Conservation (phyloP, 1,140 invertebrate genomes). For the Sarcophaga bullata region DNA sequence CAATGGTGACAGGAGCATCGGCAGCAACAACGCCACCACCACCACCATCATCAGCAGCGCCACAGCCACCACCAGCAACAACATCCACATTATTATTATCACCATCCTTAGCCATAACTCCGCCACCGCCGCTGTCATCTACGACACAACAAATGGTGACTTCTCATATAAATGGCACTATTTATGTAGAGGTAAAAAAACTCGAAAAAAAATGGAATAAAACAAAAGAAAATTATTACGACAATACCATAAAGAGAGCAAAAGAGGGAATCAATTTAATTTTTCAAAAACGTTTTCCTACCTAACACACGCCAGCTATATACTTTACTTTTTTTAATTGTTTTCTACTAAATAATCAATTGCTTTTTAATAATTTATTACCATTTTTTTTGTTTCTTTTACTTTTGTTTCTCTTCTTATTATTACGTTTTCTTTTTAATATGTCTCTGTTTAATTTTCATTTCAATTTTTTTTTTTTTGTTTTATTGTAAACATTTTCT, state of each 20-base stretch:
- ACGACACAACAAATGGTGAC: background rate
- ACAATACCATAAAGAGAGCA: background rate
- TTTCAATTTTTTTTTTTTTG: background rate
- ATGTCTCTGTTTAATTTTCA: slow-evolving; percentile 13
- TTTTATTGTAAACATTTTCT: background rate
- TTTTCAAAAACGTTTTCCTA: background rate
- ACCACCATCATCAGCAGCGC: slow-evolving; percentile 46
- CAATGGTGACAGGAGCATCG: slow-evolving; percentile 50
- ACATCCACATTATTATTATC: slow-evolving; percentile 46
- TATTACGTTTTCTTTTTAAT: background rate
- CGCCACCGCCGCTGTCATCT: slow-evolving; percentile 41
- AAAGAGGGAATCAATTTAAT: background rate
- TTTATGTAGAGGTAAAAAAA: slow-evolving; percentile 40
- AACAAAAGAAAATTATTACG: background rate
- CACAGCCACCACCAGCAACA: slow-evolving; percentile 50
- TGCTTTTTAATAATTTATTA: background rate
- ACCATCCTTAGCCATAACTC: slow-evolving; percentile 32
- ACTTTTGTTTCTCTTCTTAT: background rate
- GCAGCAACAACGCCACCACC: slow-evolving; percentile 47
- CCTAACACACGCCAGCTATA: too few relatives aligned
- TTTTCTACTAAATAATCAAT: background rate
- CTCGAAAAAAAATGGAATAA: background rate
- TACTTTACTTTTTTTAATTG: too few relatives aligned
- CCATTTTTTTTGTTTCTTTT: background rate
- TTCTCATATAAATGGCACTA: slow-evolving; percentile 32